These are phyloP conservation scores for Heliocidaris tuberculata DNA, from an alignment of 35 echinoderm and acorn worm species.

Conservation along the genomic window DNA sequence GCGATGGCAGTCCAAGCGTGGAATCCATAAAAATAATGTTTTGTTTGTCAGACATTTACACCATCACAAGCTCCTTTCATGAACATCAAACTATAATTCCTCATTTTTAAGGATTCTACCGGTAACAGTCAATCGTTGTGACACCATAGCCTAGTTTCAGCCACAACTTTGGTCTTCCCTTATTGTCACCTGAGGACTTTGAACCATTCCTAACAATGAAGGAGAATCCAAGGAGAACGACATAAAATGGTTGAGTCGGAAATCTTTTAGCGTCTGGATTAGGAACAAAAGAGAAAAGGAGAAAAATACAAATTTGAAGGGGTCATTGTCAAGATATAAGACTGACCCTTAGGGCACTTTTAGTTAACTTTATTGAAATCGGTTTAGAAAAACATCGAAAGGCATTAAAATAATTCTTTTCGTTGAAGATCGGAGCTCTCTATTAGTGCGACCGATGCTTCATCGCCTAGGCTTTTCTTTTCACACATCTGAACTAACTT, in stretches of 20 bases:
- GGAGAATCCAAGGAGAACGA: not conserved
- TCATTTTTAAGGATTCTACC: conserved; percentile 5
- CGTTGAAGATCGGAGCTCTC: not conserved
- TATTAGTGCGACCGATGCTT: not conserved
- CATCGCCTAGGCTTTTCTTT: conserved; percentile 21
- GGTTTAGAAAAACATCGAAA: not conserved
- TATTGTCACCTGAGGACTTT: conserved; percentile 32
- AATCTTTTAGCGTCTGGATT: conserved; percentile 19
- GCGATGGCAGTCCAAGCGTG: not conserved
- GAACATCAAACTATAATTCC: conserved; percentile 21
- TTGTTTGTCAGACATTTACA: conserved; percentile 16
- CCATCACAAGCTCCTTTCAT: not conserved
- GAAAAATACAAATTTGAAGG: conserved; percentile 35
- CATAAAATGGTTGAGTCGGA: conserved; percentile 22
- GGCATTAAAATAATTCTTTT: conserved; percentile 8
- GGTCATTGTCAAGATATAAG: conserved; percentile 40
- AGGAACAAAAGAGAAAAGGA: conserved; percentile 14
- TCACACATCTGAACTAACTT: conserved; percentile 21
- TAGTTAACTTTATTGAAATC: conserved; percentile 8
- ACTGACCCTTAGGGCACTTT: conserved; percentile 19
- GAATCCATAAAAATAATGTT: conserved; percentile 23
- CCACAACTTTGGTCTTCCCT: not conserved
- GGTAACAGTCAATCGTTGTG: conserved; percentile 39
- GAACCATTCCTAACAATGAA: conserved; percentile 10
- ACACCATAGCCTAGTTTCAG: conserved; percentile 35